Base-by-base conservation (phyloP, 2,797 vertebrate genomes). In the Petrocephalus sullivani region DNA sequence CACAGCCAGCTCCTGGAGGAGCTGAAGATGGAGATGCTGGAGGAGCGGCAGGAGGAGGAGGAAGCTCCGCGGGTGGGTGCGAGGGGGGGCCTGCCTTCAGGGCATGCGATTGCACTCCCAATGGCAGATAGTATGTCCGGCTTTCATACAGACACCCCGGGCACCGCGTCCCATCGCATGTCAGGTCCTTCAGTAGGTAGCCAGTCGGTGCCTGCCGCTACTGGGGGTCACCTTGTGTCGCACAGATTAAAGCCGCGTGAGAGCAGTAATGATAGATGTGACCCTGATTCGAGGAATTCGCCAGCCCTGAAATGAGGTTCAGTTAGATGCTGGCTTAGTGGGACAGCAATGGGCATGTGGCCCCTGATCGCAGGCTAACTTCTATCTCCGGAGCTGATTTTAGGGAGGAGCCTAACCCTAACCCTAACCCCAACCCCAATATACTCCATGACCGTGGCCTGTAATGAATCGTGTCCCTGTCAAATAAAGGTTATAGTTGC, bases 1-100 rank as follows among this genome's bases (percentile, higher is more conserved):
- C 97, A 98, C 93, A 98, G 96, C 85, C 97, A 98, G 94, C 98
- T 98, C 95, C 96, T 99, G 92, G 98, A 99, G 95, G 97, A 99
- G 94, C 95, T 99, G 94, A 98, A 98, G 94, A 96, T 98, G 95
- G 97, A 98, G 94, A 96, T 98, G 97, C 89, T 99, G 94, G 97
- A 98, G 94, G 98, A 99, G 91, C 97, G 98, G 92, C 96, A 95
- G 93, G 95, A 97, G 91, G 97, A 98, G 95, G 96, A 95, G 1
- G 95, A 93, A 88, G 89, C 23, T 12, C 46, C 21, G 82, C 41
- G 2, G 51, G 82, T 28, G 46, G 14, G 28, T 28, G 46, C 9
- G 28, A 0, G 64, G 64, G 64, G 10, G 12, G 64, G 14, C 64
- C 49, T 0, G 49, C 7, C 49, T 6, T 1, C 28, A 10, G 64